Base-by-base conservation (phyloP, 2,888 invertebrate species). In the Acrocera orbiculus region DNA sequence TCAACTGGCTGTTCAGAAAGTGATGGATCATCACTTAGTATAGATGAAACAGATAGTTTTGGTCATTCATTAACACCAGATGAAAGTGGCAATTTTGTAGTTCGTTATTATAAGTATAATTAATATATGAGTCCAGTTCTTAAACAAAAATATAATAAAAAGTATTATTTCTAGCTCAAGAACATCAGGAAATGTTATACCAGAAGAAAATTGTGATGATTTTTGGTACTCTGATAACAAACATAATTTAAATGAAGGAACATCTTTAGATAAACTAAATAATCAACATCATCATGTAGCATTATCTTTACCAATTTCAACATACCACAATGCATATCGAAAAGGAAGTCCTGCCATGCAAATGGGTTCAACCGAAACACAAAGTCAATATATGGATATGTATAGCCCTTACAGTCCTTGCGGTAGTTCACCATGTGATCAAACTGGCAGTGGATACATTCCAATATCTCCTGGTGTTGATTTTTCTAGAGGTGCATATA, bases 1-100 rank as follows among this genome's bases (percentile, higher is more conserved):
- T 69, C 69, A 16, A 69, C 70, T 25, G 69, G 65, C 40, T 72
- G 70, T 32, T 71, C 73, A 1, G 76, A 76, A 48, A 74, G 73
- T 13, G 73, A 75, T 25, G 75, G 75, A 19, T 73, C 74, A 1
- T 74, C 75, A 3, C 59, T 73, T 28, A 76, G 73, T 33, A 68
- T 75, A 47, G 71, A 73, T 42, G 76, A 76, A 37, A 58, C 64
- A 3, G 67, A 68, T 30, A 59, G 67, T 37, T 66, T 64, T 43
- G 62, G 64, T 11, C 65, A 66, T 46, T 65, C 69, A 4, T 52
- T 69, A 34, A 69, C 69, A 1, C 67, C 71, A 3, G 74, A 75
- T 41, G 75, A 75, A 44, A 69, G 44, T 40, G 42, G 46, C 19
- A 46, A 46, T 32, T 50, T 46, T 39, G 41, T 50, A 17, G 26